phyloP scores from a whole-genome alignment of 2,113 vertebrate species.

The Leucosticte australis region DNA sequence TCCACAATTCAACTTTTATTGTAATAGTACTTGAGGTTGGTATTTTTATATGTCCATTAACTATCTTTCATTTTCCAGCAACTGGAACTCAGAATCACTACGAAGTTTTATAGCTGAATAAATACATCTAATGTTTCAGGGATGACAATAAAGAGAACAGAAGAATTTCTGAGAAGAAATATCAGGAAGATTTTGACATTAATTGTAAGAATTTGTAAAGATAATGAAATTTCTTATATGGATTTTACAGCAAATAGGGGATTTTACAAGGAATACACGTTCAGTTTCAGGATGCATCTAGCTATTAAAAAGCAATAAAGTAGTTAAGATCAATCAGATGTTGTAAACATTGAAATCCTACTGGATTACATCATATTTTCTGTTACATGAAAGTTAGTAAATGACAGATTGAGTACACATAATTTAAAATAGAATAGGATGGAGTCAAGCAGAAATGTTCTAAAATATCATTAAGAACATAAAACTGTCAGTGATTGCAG shows the following conservation, averaged over 20 bases:
- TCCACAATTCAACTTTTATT: slow-evolving; percentile 6
- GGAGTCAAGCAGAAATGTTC: background rate
- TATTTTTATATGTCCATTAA: background rate
- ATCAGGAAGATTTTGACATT: background rate
- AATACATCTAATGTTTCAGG: background rate
- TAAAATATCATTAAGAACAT: slow-evolving; percentile 15
- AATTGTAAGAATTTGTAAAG: background rate
- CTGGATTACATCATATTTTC: background rate
- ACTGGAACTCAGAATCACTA: background rate
- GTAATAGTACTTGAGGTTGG: background rate
- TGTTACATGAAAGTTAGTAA: background rate
- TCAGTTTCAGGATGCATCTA: background rate
- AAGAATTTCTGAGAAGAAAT: background rate
- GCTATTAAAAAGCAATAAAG: background rate
- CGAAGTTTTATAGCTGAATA: background rate
- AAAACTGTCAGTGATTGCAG: background rate
- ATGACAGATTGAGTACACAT: background rate
- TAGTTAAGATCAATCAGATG: background rate
- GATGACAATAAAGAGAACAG: background rate
- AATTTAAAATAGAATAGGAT: background rate
- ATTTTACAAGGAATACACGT: background rate
- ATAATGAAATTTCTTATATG: background rate
- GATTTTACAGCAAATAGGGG: background rate
- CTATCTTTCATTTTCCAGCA: background rate
- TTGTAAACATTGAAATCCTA: background rate